Conservation (phyloP, 2,113 vertebrate genomes). For the Fulmarus glacialis region DNA sequence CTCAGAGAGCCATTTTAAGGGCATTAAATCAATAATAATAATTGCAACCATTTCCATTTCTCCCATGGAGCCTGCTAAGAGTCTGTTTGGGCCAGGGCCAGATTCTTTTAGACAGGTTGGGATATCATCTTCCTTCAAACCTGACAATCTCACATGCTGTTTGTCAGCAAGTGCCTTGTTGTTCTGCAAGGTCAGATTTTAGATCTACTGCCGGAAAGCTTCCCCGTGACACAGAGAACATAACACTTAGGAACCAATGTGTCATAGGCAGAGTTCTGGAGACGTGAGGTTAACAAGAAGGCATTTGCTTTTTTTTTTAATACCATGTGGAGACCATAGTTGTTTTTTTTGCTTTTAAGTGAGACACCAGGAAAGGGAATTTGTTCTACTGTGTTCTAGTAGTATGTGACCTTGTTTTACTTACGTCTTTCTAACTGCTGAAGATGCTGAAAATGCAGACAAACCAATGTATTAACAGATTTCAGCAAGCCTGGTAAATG, state of each 20-base stretch:
- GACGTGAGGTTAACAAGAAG: not conserved
- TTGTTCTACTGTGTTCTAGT: not conserved
- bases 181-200: slow-evolving; percentile 52
- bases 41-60: slow-evolving; percentile 44
- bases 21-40: slow-evolving; percentile 60
- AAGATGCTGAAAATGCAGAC: not conserved
- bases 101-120: slow-evolving; percentile 15
- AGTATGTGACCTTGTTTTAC: not conserved
- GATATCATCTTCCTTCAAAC: slow-evolving; percentile 36
- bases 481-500: not conserved
- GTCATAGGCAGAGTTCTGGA: not conserved
- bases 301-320: not conserved
- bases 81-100: slow-evolving; percentile 31
- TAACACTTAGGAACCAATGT: not conserved
- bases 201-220: not conserved
- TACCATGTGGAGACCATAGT: not conserved
- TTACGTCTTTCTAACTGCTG: not conserved
- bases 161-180: slow-evolving; percentile 33
- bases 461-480: not conserved
- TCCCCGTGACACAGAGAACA: not conserved
- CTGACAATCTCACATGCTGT: not conserved
- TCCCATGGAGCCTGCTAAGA: slow-evolving; percentile 30
- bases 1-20: slow-evolving; percentile 19
- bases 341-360: not conserved
- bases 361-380: not conserved